A percentile compares a stretch with the other conserved stretches of the same genome.
These are phyloP conservation scores for Pangasianodon gigas DNA, from an alignment of 2,113 vertebrate species.

Conservation along the genomic window DNA sequence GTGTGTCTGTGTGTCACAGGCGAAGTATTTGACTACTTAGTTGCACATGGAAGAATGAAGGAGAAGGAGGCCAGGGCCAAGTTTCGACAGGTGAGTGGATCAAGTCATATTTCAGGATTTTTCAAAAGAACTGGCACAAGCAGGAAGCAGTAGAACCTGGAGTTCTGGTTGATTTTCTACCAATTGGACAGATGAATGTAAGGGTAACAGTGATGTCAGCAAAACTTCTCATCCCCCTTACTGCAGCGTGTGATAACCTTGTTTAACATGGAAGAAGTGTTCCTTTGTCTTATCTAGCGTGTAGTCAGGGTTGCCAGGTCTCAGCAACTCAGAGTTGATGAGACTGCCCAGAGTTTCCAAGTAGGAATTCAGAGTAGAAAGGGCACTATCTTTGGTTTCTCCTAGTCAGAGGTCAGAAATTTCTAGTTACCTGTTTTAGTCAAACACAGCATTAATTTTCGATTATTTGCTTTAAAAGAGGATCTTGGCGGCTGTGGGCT, in stretches of 20 bases:
- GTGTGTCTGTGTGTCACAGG: slow-evolving; percentile 63
- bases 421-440: not conserved
- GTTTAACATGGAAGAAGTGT: not conserved
- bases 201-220: not conserved
- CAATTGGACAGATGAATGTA: not conserved
- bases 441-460: not conserved
- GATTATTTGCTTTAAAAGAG: not conserved
- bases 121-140: not conserved
- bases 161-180: not conserved
- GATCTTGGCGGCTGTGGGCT: not conserved
- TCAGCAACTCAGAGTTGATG: not conserved
- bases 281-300: not conserved
- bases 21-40: slow-evolving; percentile 91
- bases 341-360: not conserved
- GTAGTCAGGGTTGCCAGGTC: not conserved
- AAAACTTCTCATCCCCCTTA: not conserved
- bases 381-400: not conserved
- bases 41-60: slow-evolving; percentile 91
- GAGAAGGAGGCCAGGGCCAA: slow-evolving; percentile 89
- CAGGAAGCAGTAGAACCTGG: not conserved
- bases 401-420: not conserved
- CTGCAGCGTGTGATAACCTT: too few relatives aligned
- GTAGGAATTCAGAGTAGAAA: not conserved
- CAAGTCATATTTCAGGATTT: not conserved
- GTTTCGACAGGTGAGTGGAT: slow-evolving; percentile 84